These are phyloP conservation scores for Caenorhabditis latens DNA, from an alignment of 1,140 invertebrate genomes.

Conservation along the genomic window DNA sequence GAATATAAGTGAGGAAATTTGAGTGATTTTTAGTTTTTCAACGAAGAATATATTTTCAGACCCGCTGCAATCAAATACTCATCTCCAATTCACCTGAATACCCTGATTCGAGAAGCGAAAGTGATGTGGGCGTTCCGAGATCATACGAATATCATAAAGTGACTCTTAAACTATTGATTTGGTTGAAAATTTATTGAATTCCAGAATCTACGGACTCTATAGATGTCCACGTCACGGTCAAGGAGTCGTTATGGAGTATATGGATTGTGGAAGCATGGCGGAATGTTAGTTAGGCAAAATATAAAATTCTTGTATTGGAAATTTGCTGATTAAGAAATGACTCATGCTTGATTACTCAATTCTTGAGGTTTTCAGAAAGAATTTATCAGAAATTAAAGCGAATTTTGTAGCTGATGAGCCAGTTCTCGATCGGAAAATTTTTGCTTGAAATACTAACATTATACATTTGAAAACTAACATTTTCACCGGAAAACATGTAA, in stretches of 20 bases:
- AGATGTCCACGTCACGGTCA: conserved; percentile 32
- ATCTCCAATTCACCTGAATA: neutral
- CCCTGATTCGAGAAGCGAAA: conserved; percentile 52
- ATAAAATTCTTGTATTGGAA: too few species aligned
- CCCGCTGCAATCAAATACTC: conserved; percentile 57
- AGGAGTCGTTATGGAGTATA: conserved; percentile 62
- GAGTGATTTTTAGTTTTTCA: neutral
- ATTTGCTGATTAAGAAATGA: too few species aligned
- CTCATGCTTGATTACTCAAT: too few species aligned
- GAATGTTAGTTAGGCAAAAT: conserved; percentile 30
- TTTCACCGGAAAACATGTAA: too few species aligned
- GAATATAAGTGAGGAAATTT: conserved; percentile 16
- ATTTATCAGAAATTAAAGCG: too few species aligned
- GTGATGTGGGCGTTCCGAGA: conserved; percentile 36
- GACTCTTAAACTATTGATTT: neutral
- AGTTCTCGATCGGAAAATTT: too few species aligned
- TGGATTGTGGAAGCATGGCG: conserved; percentile 61
- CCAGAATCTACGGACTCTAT: conserved; percentile 56
- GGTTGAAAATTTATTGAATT: neutral
- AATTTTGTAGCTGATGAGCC: too few species aligned
- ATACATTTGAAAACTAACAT: too few species aligned
- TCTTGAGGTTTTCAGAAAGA: too few species aligned
- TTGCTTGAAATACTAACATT: too few species aligned
- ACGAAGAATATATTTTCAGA: conserved; percentile 26
- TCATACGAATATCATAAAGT: conserved; percentile 47